Base-by-base conservation (phyloP, 1,140 invertebrate genomes). In the Zaprionus camerounensis region DNA sequence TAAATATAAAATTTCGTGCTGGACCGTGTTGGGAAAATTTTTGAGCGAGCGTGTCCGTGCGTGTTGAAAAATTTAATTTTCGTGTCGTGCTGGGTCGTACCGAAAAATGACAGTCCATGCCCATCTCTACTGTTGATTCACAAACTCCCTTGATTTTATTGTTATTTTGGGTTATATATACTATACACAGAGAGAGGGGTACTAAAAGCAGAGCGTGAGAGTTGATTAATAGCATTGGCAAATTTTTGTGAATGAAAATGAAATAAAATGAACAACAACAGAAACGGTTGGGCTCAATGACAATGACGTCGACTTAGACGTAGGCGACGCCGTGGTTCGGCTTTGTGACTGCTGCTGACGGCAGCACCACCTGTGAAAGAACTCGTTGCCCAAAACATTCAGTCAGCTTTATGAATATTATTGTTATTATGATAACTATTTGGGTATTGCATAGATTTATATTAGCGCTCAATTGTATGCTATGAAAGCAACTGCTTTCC, bases 211-310 rank as follows among this genome's bases (percentile, higher is more conserved):
- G 49, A 44, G 53, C 0, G 41, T n/a, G 58, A 15, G 20, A 56
- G n/a, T 34, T 86, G 84, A 86, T 86, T 86, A 86, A 86, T 86
- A 86, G 77, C 49, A 67, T 63, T 80, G 65, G 73, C 69, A 38
- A 88, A 78, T 78, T 87, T 82, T 86, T 88, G 77, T 87, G 83
- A 87, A 87, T 77, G 66, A 85, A 73, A 76, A 70, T 88, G 84
- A 86, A 86, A 73, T 63, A 78, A 70, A 76, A 70, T 76, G 57
- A 51, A 62, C 22, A 56, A 36, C 59, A 53, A 58, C 71, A 34
- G 36, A 28, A 41, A 26, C 9, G 28, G 22, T 59, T 73, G 76
- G 84, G 80, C 81, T 83, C 77, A 80, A 80, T 64, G 49, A 61
- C 73, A 78, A 86, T 87, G 83, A 86, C 83, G 84, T 86, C 78